phyloP scores from a whole-genome alignment of 2,797 vertebrate genomes.

The Falco naumanni region DNA sequence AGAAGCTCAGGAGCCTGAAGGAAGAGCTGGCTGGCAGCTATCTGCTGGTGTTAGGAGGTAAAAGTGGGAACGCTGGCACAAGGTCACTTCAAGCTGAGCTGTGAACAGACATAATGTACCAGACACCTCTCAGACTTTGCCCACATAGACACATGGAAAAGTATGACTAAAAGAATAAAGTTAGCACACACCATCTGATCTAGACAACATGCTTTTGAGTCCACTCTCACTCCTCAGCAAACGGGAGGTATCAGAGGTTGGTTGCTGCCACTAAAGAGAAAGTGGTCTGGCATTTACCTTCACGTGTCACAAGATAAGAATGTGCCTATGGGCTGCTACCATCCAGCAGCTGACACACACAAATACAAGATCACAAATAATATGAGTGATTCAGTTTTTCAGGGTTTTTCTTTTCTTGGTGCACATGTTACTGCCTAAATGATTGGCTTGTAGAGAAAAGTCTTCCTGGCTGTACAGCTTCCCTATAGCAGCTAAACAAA shows the following conservation, averaged over 20 bases:
- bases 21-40: background rate
- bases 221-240: background rate
- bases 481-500: background rate
- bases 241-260: background rate
- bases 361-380: background rate
- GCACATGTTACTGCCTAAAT: background rate
- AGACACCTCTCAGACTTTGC: background rate
- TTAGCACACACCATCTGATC: background rate
- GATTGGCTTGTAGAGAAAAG: background rate
- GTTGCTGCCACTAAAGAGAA: background rate
- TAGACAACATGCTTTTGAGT: background rate
- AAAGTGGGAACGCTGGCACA: background rate
- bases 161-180: background rate
- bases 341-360: background rate
- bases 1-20: background rate
- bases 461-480: background rate
- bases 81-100: background rate
- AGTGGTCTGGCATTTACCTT: background rate
- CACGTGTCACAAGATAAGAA: background rate
- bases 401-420: background rate
- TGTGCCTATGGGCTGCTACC: background rate
- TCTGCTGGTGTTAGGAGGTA: background rate
- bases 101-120: background rate
- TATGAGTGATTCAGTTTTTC: background rate
- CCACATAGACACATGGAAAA: background rate